A percentile compares a stretch with the other conserved stretches of the same genome.
These are phyloP conservation scores for Anguilla marmorata DNA, from an alignment of 2,797 vertebrate species.

Conservation along the genomic window DNA sequence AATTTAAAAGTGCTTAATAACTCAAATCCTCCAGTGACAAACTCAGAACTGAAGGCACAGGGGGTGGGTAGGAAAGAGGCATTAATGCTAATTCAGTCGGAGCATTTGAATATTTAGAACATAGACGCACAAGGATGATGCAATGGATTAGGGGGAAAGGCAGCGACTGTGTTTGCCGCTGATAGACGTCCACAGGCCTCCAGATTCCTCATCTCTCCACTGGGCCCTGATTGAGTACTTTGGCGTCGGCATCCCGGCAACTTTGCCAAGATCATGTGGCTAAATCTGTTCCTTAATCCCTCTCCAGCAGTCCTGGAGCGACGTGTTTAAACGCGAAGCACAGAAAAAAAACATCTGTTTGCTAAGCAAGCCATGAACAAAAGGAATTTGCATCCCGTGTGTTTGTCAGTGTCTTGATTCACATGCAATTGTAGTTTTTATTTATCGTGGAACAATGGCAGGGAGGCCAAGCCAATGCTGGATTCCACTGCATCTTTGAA, in stretches of 20 bases:
- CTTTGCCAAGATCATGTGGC: slow-evolving; percentile 56
- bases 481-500: slow-evolving; percentile 48
- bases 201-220: slow-evolving; percentile 58
- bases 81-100: slow-evolving; percentile 41
- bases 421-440: slow-evolving; percentile 52
- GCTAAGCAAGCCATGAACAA: slow-evolving; percentile 60
- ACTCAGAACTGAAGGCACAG: not conserved
- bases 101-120: slow-evolving; percentile 25
- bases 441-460: slow-evolving; percentile 64
- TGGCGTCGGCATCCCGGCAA: slow-evolving; percentile 59
- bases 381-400: slow-evolving; percentile 56
- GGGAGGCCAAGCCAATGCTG: slow-evolving; percentile 52
- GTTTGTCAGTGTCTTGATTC: slow-evolving; percentile 55
- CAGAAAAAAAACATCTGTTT: slow-evolving; percentile 50
- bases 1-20: slow-evolving; percentile 70
- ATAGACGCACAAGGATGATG: slow-evolving; percentile 23
- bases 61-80: not conserved
- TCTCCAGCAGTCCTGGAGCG: slow-evolving; percentile 48
- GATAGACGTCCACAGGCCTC: slow-evolving; percentile 63
- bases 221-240: slow-evolving; percentile 66
- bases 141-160: slow-evolving; percentile 59
- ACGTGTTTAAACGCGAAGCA: slow-evolving; percentile 49
- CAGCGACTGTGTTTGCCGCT: slow-evolving; percentile 68
- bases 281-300: slow-evolving; percentile 56
- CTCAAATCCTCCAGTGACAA: slow-evolving; percentile 61